phyloP scores from a whole-genome alignment of 2,797 vertebrate genomes.

The Aplochiton taeniatus region DNA sequence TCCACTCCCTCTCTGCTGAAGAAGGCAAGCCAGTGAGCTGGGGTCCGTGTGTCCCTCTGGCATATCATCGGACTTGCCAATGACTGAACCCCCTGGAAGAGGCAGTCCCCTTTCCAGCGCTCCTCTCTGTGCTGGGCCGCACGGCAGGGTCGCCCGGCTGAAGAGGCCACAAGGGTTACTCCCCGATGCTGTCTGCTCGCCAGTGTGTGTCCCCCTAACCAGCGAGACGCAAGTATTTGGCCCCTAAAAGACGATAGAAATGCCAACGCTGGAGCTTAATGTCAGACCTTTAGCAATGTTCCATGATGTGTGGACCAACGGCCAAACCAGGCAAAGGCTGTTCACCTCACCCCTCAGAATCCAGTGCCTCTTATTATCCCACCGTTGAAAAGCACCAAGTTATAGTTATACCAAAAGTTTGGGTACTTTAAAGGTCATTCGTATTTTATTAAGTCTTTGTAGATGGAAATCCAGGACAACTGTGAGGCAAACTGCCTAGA shows the following conservation, averaged over 20 bases:
- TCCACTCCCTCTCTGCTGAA: constrained; percentile 63
- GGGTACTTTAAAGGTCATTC: too few species aligned
- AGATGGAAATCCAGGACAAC: too few species aligned
- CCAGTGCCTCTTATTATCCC: constrained; percentile 53
- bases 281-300: constrained; percentile 15
- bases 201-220: constrained; percentile 16
- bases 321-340: constrained; percentile 16
- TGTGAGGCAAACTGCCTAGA: too few species aligned
- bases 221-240: constrained; percentile 12
- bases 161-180: constrained; percentile 17
- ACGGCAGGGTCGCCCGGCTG: constrained; percentile 23
- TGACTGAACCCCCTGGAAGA: constrained; percentile 33
- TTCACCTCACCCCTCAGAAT: constrained; percentile 24
- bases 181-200: constrained; percentile 24
- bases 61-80: constrained; percentile 20
- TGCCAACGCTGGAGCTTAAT: background rate
- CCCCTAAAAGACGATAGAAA: constrained; percentile 19
- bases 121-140: constrained; percentile 14
- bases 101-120: constrained; percentile 13
- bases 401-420: background rate
- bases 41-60: constrained; percentile 7
- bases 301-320: constrained; percentile 28
- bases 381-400: constrained; percentile 15
- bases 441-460: too few species aligned
- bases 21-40: constrained; percentile 63